Evolutionary conservation across 2,888 invertebrate species (phyloP), one percentile per base, ranked within the genome.

Genomic region (Cheilosia impressa): DNA sequence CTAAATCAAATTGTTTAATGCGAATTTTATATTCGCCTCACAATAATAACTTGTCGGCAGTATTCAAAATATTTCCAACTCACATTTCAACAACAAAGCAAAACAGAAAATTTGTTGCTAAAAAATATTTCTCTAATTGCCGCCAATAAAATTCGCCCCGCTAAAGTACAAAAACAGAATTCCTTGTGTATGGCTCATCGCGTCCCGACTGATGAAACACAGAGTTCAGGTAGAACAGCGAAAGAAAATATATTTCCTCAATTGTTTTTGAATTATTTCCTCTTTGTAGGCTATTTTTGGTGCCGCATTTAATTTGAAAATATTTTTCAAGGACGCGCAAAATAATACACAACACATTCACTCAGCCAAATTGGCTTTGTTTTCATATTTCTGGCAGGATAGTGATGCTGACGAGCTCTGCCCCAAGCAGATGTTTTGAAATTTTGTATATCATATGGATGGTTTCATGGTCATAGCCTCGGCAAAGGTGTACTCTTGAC

Each of bases 281-380:
- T 31, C 27, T 57, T 24, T n/a, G 58, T 50, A 53, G 63, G 55
- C 73, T 73, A 73, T 63, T 73, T 73, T 63, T 63, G 73, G 72
- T 60, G 53, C n/a, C 2, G 4, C 41, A 47, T 60, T 58, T 71
- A 41, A 52, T 38, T 10, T 19, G 52, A 52, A 27, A 47, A 47
- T 47, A 55, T 17, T 73, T 73, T 15, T 15, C 55, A 73, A 73
- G 63, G 73, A 38, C 73, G 38, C n/a, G 1, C 9, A 38, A 34
- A 55, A 52, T 41, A 55, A 50, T 24, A 58, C 34, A 17, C 24
- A 22, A 58, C 38, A 17, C 17, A 22, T 50, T 24, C 19, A 27
- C 5, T 27, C 43, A n/a, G 41, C 31, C 31, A 53, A 62, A 71
- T 58, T 71, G 17, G 58, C 58, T 45, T 71, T 71, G 71, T 58